Evolutionary conservation across 1,140 invertebrate genomes (phyloP), one percentile per base, ranked within the genome.

Genomic region (Maniola jurtina): DNA sequence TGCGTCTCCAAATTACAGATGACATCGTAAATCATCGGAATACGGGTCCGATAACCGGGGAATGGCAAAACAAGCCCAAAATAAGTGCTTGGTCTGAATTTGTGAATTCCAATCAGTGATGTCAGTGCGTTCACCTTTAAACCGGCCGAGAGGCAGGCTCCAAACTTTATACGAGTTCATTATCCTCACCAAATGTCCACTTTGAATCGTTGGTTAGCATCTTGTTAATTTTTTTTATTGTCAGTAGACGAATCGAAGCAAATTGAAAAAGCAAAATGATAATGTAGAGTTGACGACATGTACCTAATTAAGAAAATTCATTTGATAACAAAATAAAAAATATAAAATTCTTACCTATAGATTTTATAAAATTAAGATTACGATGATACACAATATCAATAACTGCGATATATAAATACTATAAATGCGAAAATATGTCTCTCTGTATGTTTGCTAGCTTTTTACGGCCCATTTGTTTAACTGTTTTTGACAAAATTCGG

Each of bases 101-200:
- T 80, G 79, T 83, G 77, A 84, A 89, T 90, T 87, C 83, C 79
- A 80, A 81, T 87, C 68, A 76, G 73, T 80, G 70, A 73, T 74
- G 77, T 79, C 77, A 75, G 84, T 88, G 70, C 88, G 78, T 87
- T 90, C 75, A 90, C 85, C 88, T 84, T 80, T 66, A 84, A 88
- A 90, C 88, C 86, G 88, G 88, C 77, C 84, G 76, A 76, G 72
- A 76, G 73, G 75, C 79, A 74, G 72, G 73, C 77, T 75, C 70
- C 77, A 72, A 83, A 86, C 71, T 79, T 70, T 25, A 25, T 25
- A 70, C 69, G 71, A 80, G 88, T 90, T 89, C 88, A 87, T 78
- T 82, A 88, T 90, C 85, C 88, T 84, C 81, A 55, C 66, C 45
- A 81, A 82, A 83, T 84, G 75, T 79, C 78, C 84, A 81, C 77